These are phyloP conservation scores for Holacanthella duospinosa DNA, from an alignment of 2,888 invertebrate species.

Conservation along the genomic window DNA sequence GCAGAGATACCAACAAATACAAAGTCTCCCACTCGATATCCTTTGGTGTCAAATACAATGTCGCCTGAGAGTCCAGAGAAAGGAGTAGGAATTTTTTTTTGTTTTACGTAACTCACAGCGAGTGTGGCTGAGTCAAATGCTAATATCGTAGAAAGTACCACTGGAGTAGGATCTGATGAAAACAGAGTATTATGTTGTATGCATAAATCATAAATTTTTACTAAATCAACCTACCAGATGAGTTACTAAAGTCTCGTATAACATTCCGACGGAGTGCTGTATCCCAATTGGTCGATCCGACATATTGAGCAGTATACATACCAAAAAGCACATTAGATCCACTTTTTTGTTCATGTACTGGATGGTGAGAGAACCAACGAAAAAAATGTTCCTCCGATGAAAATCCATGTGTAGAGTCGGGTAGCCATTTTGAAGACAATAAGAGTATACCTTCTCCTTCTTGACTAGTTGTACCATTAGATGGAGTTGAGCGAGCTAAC, in stretches of 20 bases:
- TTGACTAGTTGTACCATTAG: not conserved
- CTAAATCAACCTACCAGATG: constrained; percentile 20
- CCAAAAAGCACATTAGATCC: constrained; percentile 17
- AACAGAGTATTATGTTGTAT: not conserved
- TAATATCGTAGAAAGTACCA: constrained; percentile 22
- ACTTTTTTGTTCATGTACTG: not conserved
- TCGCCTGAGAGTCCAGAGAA: constrained; percentile 24
- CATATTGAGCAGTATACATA: constrained; percentile 29
- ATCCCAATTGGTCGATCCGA: constrained; percentile 32
- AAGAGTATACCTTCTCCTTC: not conserved
- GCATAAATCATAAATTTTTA: not conserved
- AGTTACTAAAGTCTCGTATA: constrained; percentile 21
- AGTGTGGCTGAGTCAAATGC: constrained; percentile 30
- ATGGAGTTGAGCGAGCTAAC: not conserved
- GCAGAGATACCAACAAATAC: constrained; percentile 28
- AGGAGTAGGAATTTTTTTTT: constrained; percentile 10
- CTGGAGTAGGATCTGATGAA: not conserved
- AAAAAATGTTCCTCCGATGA: not conserved
- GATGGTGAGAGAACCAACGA: not conserved
- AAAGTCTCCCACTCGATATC: constrained; percentile 24
- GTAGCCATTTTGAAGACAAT: not conserved
- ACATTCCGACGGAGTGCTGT: constrained; percentile 28
- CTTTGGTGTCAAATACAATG: constrained; percentile 24
- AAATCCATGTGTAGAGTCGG: not conserved
- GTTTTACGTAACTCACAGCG: constrained; percentile 14